Evolutionary conservation across 2,113 vertebrate species (phyloP), one percentile per base, ranked within the genome.

Genomic region (Lepus americanus): DNA sequence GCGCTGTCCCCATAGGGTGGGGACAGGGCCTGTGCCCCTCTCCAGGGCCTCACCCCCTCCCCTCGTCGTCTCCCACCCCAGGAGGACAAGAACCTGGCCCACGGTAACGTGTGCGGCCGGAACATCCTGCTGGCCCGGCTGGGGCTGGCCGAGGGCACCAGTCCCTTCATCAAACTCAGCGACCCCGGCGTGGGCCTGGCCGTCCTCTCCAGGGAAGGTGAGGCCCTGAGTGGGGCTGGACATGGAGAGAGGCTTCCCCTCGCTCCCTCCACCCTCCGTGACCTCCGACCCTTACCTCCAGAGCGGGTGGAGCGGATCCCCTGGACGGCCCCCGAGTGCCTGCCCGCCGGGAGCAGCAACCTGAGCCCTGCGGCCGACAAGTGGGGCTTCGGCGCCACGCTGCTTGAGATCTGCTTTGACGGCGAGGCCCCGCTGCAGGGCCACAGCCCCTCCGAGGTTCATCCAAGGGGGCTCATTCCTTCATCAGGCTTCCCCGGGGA

Each of bases 331-430:
- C 99, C 99, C 0, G 99, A 99, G 73, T 99, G 99, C 20, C 86
- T 99, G 4, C 96, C 98, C 0, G 98, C 98, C 0, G 96, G 97
- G 1, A 72, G 95, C 6, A 73, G 1, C 61, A 97, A 82, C 76
- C 98, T 99, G 16, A 98, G 98, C 64, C 97, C 97, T 0, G 98
- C 98, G 0, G 98, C 98, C 0, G 99, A 99, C 96, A 99, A 99
- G 77, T 99, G 99, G 99, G 99, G 99, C 90, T 99, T 99, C 10
- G 99, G 99, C 0, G 98, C 98, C 33, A 99, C 99, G 0, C 93
- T 99, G 63, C 98, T 99, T 51, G 99, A 99, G 90, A 99, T 99
- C 97, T 99, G 99, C 98, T 99, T 99, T 63, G 99, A 99, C 0
- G 99, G 99, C 0, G 98, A 99, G 33, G 98, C 99, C 20, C 99